Evolutionary conservation across 2,888 invertebrate species (phyloP), one percentile per base, ranked within the genome.

Genomic region (Tenthredo scrophulariae): DNA sequence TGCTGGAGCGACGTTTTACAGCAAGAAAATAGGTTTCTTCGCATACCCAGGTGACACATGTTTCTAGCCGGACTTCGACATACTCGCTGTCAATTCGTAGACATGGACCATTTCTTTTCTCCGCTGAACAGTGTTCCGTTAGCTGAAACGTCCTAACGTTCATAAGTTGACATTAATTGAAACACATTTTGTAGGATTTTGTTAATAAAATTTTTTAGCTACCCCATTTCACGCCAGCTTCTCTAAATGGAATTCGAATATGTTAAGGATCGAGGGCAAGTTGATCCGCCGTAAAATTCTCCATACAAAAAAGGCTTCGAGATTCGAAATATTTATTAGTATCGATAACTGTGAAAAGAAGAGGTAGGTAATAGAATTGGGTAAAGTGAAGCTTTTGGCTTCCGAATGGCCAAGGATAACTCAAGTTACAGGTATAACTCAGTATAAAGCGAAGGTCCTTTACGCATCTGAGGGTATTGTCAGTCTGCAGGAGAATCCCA

Each of bases 341-440:
- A 77, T 46, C 77, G 77, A 77, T 50, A 29, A 18, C 18, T 46
- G 15, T 26, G 46, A 26, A 50, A 13, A 54, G 54, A 29, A 26
- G 77, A 77, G 46, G 50, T 29, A 33, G 46, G 50, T 29, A 77
- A 77, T 77, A 26, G 77, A 50, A 46, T 54, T 33, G n/a, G 77
- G 77, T 77, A 29, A 33, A 54, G 50, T 77, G n/a, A 18, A 54
- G 77, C 77, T 26, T 33, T 54, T 54, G 77, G 37, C 54, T 77
- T 77, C n/a, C 29, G 54, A 77, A 77, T 77, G 54, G 77, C 15
- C 50, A n/a, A 54, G 77, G 77, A 77, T 77, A 46, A 77, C 77
- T 77, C 29, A 54, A 46, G 46, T 50, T 54, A 29, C 77, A 46
- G 50, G 29, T 77, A 54, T 50, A 77, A 50, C 15, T 77, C 77